Evolutionary conservation across 2,797 vertebrate genomes (phyloP), one percentile per base, ranked within the genome.

Genomic region (Eulemur albifrons): DNA sequence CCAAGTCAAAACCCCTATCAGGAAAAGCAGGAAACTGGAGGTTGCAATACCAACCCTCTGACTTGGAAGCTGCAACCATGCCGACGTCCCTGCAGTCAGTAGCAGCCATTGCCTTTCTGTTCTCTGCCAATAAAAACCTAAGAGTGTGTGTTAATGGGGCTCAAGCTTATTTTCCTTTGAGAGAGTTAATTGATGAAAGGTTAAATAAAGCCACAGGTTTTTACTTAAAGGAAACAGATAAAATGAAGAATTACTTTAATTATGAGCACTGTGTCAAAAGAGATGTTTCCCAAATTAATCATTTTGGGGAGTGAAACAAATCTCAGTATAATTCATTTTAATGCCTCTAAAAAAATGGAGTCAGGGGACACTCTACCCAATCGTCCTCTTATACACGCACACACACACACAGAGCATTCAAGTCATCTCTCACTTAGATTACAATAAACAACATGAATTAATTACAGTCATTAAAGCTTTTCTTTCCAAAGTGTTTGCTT

Each of bases 201-300:
- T 91, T 94, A 96, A 96, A 61, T 77, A 96, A 96, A 96, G 73
- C 32, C 86, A 86, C 57, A 86, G 15, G 7, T 75, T 96, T 94
- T 96, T 77, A 94, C 81, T 90, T 93, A 95, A 96, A 92, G 57
- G 7, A 96, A 97, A 96, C 63, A 81, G n/a, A 87, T 38, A 84
- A 95, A 77, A 95, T 94, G 85, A 96, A 92, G 88, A 88, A 95
- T 95, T 86, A 70, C 79, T 96, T 97, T 95, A 96, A 97, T 96
- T 94, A 81, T 67, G 69, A 95, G 75, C 61, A 86, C 87, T 15
- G 43, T 84, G 59, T 96, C 85, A 89, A 96, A 90, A 92, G 84
- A 96, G 90, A 95, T 89, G 43, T 91, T 89, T 97, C 59, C 14
- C 52, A 89, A 91, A 88, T 97, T 94, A 91, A 93, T 96, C 88